These are phyloP conservation scores for Didymodactylos carnosus DNA, from an alignment of 2,888 invertebrate genomes.

Conservation along the genomic window DNA sequence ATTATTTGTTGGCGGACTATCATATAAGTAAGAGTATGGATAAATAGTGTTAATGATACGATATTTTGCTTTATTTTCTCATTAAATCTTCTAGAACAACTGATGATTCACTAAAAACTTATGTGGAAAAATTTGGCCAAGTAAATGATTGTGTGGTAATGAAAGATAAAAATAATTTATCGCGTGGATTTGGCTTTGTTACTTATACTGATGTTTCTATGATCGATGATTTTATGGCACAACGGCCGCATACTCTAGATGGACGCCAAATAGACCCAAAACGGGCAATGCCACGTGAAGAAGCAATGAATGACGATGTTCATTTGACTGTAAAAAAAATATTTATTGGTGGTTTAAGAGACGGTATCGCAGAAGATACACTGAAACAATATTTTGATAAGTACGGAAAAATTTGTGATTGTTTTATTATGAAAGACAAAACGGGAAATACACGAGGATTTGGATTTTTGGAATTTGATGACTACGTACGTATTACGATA, in stretches of 20 bases:
- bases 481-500: no score
- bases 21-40: not conserved
- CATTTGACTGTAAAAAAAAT: slow-evolving; percentile 70
- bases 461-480: slow-evolving; percentile 85
- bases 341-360: slow-evolving; percentile 77
- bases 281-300: slow-evolving; percentile 74
- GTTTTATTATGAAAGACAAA: slow-evolving; percentile 72
- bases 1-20: not conserved
- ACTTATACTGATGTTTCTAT: slow-evolving; percentile 75
- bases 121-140: slow-evolving; percentile 10
- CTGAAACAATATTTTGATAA: slow-evolving; percentile 39
- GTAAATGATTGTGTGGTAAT: slow-evolving; percentile 13
- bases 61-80: not conserved
- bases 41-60: not conserved
- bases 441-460: slow-evolving; percentile 82
- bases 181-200: slow-evolving; percentile 91
- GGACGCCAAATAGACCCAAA: slow-evolving; percentile 87
- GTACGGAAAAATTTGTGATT: slow-evolving; percentile 59
- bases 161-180: slow-evolving; percentile 37
- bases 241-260: slow-evolving; percentile 69
- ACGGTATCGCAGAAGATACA: slow-evolving; percentile 73
- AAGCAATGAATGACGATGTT: slow-evolving; percentile 36
- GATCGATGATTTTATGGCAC: slow-evolving; percentile 80
- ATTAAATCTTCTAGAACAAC: slow-evolving; percentile 9
- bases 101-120: slow-evolving; percentile 10